Percentiles rank a stretch among this genome's conserved stretches.
phyloP scores from a whole-genome alignment of 2,113 vertebrate genomes.

The Phyllostomus hastatus region DNA sequence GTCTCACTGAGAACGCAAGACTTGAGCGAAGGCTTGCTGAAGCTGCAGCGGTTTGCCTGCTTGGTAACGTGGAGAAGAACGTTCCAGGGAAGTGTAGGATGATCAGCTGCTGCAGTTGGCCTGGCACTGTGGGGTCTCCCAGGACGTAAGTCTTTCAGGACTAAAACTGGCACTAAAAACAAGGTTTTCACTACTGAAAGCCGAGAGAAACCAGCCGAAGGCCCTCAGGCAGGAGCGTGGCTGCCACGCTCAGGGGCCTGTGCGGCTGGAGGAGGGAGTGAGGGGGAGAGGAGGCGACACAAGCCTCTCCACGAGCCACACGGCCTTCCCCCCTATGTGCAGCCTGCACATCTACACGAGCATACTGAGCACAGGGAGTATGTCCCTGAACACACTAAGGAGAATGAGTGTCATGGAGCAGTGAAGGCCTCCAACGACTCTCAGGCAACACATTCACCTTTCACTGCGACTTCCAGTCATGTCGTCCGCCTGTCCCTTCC shows the following conservation, averaged over 20 bases:
- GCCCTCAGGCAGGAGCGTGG: neutral
- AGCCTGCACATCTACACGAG: accelerated
- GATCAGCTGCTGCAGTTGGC: neutral
- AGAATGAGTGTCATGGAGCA: neutral
- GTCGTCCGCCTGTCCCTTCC: no score
- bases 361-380: neutral
- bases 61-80: neutral
- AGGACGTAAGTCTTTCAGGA: neutral
- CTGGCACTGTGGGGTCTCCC: neutral
- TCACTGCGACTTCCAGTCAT: neutral
- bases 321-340: accelerated
- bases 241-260: neutral
- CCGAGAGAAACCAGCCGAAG: neutral
- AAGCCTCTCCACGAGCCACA: neutral
- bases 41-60: neutral
- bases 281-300: neutral
- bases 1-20: neutral
- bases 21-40: neutral
- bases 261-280: neutral
- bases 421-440: neutral
- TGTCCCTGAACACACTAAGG: neutral
- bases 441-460: neutral
- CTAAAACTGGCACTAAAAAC: neutral
- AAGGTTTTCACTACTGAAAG: neutral
- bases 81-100: neutral